These are phyloP conservation scores for Corydoras sp. DNA, from an alignment of 2,113 vertebrate species.

Conservation along the genomic window DNA sequence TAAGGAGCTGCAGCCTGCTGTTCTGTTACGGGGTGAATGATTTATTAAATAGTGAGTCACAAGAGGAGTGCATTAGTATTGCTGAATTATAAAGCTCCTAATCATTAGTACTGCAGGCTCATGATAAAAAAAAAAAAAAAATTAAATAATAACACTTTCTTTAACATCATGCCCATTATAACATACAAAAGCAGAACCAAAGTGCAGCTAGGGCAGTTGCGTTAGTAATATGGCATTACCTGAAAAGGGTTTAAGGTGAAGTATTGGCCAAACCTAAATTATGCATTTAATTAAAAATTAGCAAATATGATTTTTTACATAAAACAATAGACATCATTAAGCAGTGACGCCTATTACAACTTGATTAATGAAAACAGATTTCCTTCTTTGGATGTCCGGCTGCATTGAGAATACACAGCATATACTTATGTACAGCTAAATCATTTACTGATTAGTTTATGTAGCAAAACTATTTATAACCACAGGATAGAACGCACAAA, in stretches of 20 bases:
- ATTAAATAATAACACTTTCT: not conserved
- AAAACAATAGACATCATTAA: conserved; percentile 10
- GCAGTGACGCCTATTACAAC: conserved; percentile 33
- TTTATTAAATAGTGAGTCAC: not conserved
- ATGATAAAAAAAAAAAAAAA: not conserved
- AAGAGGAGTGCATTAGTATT: not conserved
- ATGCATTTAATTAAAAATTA: not conserved
- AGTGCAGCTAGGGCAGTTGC: not conserved
- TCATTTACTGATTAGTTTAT: not conserved
- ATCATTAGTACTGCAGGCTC: not conserved
- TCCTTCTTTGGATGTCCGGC: conserved; percentile 58
- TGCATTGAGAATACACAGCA: too few relatives aligned
- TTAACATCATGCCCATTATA: not conserved
- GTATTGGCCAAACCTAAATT: too few relatives aligned
- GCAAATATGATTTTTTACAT: not conserved
- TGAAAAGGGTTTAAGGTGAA: not conserved
- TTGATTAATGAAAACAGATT: conserved; percentile 48
- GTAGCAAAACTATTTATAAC: conserved; percentile 1
- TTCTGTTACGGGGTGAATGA: not conserved
- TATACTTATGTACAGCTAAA: conserved; percentile 17
- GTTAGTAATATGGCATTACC: not conserved
- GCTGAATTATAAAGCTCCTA: not conserved
- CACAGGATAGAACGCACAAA: not conserved
- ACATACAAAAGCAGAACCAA: not conserved
- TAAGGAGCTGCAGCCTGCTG: not conserved